Evolutionary conservation across 2,888 invertebrate genomes (phyloP), one percentile per base, ranked within the genome.

Genomic region (Clusia tigrina): DNA sequence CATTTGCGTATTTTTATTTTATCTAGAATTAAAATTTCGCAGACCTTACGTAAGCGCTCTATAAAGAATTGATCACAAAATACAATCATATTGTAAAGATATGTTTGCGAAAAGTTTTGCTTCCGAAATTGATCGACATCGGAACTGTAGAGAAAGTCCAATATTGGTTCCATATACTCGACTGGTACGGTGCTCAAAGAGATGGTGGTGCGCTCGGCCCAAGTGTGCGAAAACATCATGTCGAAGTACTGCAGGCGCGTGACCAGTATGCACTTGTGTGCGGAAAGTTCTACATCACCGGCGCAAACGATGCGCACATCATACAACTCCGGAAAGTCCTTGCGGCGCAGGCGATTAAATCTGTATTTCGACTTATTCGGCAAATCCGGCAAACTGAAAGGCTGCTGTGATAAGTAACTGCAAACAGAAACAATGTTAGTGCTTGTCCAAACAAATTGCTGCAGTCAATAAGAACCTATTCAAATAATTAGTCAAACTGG

Each of bases 241-340:
- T 89, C 88, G 79, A 95, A 95, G 82, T 95, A 95, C 68, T 95
- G 94, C n/a, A 92, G 84, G 32, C 94, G 84, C 0, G 93, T 90
- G 0, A 90, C 89, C 18, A 95, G 82, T n/a, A 95, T 85, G 77
- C 94, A 95, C 76, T 90, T 91, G 79, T 95, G 95, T 0, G 92
- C 94, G 0, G 85, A 81, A 22, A 93, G 80, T 51, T 78, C 73
- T 23, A 74, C 67, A 42, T 85, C 85, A 22, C 86, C 86, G 37
- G 85, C 87, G 38, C 87, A 85, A 26, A 85, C 77, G 0, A 92
- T 88, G 48, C 84, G 85, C 0, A 91, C 88, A 78, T 92, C 91
- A 67, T 86, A 87, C 0, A 91, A 82, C 12, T 87, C 86, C 0
- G 84, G 82, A 52, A 84, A 81, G 1, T 84, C 81, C 0, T 81